Evolutionary conservation across 2,888 invertebrate genomes (phyloP).

Genomic region (Apantesis nais): DNA sequence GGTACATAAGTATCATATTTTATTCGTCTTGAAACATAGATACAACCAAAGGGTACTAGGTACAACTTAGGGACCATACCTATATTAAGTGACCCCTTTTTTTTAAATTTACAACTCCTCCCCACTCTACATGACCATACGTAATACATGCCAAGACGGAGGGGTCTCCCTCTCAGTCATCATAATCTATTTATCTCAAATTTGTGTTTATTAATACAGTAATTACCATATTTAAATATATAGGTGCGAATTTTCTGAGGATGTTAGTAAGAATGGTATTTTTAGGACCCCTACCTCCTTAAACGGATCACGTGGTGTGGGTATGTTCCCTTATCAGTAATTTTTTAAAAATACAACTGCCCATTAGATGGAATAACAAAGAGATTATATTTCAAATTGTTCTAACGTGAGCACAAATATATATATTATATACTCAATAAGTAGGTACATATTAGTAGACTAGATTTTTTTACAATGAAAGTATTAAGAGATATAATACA

Average conservation of each 20-base stretch:
- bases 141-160: too few species aligned
- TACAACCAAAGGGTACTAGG: neutral
- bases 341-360: conserved; percentile 35
- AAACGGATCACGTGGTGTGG: neutral
- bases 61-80: neutral
- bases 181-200: too few species aligned
- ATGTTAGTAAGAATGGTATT: too few species aligned
- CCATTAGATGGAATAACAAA: conserved; percentile 48
- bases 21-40: neutral
- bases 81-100: neutral
- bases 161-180: too few species aligned
- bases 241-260: too few species aligned
- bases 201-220: too few species aligned
- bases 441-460: conserved; percentile 45
- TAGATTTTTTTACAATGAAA: conserved; percentile 46
- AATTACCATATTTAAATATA: too few species aligned
- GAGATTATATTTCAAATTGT: conserved; percentile 28
- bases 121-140: too few species aligned
- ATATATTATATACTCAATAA: conserved; percentile 30
- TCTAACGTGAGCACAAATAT: conserved; percentile 35
- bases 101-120: neutral
- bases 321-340: conserved; percentile 23
- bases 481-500: conserved; percentile 17
- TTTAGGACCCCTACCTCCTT: neutral
- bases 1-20: neutral